phyloP scores from a whole-genome alignment of 2,888 invertebrate genomes.

The Brachypalpus laphriformis region DNA sequence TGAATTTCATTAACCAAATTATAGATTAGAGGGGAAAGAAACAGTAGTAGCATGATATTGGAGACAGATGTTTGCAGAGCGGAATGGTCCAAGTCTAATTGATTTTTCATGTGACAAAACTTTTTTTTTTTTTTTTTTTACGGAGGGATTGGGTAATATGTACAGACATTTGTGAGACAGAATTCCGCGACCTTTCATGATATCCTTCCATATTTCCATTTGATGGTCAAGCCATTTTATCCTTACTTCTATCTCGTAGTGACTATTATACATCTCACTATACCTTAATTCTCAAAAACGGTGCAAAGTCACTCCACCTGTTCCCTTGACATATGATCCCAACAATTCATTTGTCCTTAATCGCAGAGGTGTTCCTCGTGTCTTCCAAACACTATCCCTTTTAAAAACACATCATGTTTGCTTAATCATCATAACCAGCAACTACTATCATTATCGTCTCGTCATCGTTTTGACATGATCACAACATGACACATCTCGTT shows the following conservation, averaged over 20 bases:
- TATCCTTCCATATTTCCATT: no score
- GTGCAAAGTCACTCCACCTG: neutral
- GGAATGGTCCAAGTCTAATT: conserved; percentile 30
- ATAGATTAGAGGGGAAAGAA: neutral
- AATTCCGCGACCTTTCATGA: no score
- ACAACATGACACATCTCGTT: conserved; percentile 69
- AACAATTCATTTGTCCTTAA: neutral
- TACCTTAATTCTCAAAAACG: neutral
- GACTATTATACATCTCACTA: neutral
- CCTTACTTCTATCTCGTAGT: neutral
- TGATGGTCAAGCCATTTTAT: no score
- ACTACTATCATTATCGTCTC: conserved; percentile 38
- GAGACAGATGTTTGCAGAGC: conserved; percentile 13
- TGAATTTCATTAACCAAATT: conserved; percentile 53
- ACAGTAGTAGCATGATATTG: neutral
- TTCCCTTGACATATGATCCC: neutral
- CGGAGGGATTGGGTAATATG: no score
- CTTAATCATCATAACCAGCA: conserved; percentile 40
- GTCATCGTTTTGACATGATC: conserved; percentile 68
- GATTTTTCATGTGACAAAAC: conserved; percentile 49
- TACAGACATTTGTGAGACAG: no score
- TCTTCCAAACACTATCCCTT: neutral
- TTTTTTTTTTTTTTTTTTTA: no score
- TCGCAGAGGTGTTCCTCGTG: neutral
- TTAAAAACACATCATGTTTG: conserved; percentile 9